A percentile compares a stretch with the other conserved stretches of the same genome.
Conservation (phyloP, 1,140 invertebrate genomes). For the Bombus breviceps region DNA sequence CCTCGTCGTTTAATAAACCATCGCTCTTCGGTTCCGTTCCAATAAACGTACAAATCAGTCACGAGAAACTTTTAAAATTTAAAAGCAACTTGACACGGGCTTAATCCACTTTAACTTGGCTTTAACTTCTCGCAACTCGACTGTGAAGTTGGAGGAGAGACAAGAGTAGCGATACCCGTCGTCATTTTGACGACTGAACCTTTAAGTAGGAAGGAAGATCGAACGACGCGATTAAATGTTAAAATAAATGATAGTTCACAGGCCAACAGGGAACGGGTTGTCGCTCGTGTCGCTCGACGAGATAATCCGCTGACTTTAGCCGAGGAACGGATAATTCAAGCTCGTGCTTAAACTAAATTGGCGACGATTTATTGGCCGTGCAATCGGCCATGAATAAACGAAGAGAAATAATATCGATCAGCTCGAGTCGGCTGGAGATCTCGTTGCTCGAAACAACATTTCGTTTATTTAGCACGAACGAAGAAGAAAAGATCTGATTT, state of each 20-base stretch:
- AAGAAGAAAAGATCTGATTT: not conserved
- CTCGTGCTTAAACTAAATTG: constrained; percentile 62
- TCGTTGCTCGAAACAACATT: not conserved
- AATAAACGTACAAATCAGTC: not conserved
- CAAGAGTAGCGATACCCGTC: not conserved
- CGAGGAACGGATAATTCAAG: constrained; percentile 50
- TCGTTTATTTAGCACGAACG: not conserved
- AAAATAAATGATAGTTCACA: constrained; percentile 38
- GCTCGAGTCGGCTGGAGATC: not conserved
- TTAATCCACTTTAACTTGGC: not conserved
- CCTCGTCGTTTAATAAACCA: not conserved
- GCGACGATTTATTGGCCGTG: constrained; percentile 54
- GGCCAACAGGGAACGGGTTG: not conserved
- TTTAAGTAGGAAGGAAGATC: not conserved
- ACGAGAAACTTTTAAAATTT: not conserved
- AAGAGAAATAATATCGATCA: constrained; percentile 56
- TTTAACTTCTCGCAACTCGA: not conserved
- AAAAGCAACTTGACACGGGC: not conserved
- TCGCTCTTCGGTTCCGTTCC: not conserved
- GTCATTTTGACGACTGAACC: not conserved
- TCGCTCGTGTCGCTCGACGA: constrained; percentile 14
- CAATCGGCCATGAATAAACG: constrained; percentile 48
- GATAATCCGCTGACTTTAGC: constrained; percentile 57
- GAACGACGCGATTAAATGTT: no score
- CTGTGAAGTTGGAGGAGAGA: not conserved